phyloP scores from a whole-genome alignment of 1,140 invertebrate genomes.

The Cardiocondyla obscurior region DNA sequence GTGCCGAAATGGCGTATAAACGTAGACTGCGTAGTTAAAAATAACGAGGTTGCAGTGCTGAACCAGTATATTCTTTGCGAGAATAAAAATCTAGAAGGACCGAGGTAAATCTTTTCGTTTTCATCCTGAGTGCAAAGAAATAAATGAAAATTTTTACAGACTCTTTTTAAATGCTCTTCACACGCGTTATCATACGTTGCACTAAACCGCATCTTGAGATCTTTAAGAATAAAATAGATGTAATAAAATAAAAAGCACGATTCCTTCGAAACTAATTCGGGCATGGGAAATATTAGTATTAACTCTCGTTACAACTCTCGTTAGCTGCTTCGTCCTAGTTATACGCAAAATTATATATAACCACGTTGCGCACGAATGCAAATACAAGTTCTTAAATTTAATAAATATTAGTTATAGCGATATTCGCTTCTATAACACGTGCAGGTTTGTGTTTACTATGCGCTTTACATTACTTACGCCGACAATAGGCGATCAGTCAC shows the following conservation, averaged over 20 bases:
- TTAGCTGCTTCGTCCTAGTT: neutral
- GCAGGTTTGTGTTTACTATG: conserved; percentile 23
- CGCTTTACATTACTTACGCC: conserved; percentile 53
- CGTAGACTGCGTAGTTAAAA: conserved; percentile 39
- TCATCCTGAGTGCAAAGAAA: neutral
- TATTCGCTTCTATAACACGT: neutral
- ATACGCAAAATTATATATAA: neutral
- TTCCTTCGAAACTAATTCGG: neutral
- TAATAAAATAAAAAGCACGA: neutral
- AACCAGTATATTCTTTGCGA: conserved; percentile 33
- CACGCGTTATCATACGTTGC: neutral
- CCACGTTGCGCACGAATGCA: neutral
- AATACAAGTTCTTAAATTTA: neutral
- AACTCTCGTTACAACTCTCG: neutral
- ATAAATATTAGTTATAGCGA: conserved; percentile 27
- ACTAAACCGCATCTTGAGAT: neutral
- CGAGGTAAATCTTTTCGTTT: conserved; percentile 26
- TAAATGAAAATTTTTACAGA: conserved; percentile 10
- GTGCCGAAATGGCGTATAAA: conserved; percentile 48
- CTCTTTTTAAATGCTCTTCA: neutral
- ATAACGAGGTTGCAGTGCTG: conserved; percentile 48
- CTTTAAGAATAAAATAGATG: neutral
- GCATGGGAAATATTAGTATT: neutral
- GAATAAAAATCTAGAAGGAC: conserved; percentile 23
- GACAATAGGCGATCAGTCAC: conserved; percentile 55